Conservation (phyloP, 2,797 vertebrate genomes). For the Propithecus deckenii region DNA sequence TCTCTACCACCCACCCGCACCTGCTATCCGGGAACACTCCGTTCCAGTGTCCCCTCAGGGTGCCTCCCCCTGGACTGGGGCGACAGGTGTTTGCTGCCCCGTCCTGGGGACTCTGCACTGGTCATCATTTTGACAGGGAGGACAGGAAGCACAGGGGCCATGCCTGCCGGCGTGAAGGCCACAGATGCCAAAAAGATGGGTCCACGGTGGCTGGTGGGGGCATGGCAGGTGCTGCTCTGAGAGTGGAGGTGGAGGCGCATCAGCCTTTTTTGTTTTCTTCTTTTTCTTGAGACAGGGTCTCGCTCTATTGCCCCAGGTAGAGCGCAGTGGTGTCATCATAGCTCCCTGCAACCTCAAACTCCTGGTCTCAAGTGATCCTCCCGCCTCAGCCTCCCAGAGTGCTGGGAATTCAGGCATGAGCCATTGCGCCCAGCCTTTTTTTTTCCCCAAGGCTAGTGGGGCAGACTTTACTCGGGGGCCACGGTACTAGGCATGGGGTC, state of each 20-base stretch:
- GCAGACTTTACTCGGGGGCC: not conserved
- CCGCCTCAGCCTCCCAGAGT: not conserved
- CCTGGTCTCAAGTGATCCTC: not conserved
- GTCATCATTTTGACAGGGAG: not conserved
- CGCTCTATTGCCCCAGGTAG: not conserved
- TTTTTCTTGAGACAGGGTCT: not conserved
- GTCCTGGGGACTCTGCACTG: not conserved
- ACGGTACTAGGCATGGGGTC: not conserved
- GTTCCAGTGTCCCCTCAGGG: not conserved
- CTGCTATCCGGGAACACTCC: not conserved
- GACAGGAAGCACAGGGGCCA: not conserved
- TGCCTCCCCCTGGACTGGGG: not conserved
- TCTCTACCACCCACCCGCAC: not conserved
- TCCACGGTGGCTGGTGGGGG: too few species aligned
- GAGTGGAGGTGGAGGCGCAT: not conserved
- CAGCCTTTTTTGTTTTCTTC: not conserved
- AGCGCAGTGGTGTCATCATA: not conserved
- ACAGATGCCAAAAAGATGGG: not conserved
- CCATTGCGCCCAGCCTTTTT: not conserved
- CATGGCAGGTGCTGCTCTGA: not conserved
- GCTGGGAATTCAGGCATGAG: not conserved
- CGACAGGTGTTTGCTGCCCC: rapidly evolving
- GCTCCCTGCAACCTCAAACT: not conserved
- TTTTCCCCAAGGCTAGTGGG: too few species aligned
- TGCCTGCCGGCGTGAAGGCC: not conserved